Evolutionary conservation across 2,113 vertebrate genomes (phyloP).

Genomic region (Thalassoma bifasciatum): DNA sequence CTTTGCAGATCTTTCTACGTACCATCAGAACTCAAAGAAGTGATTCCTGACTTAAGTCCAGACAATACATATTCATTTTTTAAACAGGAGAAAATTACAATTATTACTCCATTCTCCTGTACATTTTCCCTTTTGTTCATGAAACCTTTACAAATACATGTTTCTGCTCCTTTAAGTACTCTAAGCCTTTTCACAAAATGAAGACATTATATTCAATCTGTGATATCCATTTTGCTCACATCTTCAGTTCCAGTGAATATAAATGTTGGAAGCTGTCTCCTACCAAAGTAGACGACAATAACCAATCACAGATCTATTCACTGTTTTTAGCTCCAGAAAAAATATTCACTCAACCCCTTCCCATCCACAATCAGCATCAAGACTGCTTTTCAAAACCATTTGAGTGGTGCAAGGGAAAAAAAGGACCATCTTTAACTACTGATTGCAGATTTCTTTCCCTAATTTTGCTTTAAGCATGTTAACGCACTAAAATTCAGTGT

Average conservation of each 20-base stretch:
- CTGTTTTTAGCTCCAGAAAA: slow-evolving; percentile 6
- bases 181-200: not conserved
- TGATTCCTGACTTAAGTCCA: not conserved
- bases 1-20: not conserved
- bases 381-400: slow-evolving; percentile 1
- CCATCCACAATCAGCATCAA: slow-evolving; percentile 24
- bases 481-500: not conserved
- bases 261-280: not conserved
- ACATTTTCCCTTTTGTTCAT: not conserved
- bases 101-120: not conserved
- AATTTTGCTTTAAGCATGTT: slow-evolving; percentile 15
- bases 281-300: not conserved
- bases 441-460: slow-evolving; percentile 18
- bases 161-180: not conserved
- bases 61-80: not conserved
- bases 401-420: slow-evolving; percentile 8
- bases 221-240: not conserved
- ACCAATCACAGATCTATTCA: slow-evolving; percentile 17
- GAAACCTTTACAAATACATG: not conserved
- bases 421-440: slow-evolving; percentile 5
- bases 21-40: not conserved
- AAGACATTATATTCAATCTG: not conserved
- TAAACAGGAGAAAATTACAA: not conserved
- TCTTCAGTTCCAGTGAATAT: not conserved
- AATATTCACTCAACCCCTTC: not conserved